Evolutionary conservation across 2,888 invertebrate genomes (phyloP), one percentile per base, ranked within the genome.

Genomic region (Agrochola circellaris): DNA sequence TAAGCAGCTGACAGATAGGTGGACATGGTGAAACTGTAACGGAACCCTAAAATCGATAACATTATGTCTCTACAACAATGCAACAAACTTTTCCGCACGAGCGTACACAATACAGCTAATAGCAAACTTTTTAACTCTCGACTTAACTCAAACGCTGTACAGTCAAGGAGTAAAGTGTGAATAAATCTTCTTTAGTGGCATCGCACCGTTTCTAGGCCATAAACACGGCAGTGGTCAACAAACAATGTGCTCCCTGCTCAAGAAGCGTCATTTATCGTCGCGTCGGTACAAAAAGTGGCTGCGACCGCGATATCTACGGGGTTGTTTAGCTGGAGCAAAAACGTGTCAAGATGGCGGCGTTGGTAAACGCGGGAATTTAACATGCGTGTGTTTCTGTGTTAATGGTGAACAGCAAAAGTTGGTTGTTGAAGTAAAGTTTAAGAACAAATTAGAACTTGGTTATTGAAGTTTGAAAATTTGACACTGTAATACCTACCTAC

Each of bases 221-320:
- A 95, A 94, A 94, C 93, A 94, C 91, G 91, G 89, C 90, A 86
- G 90, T 90, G 94, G 94, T 93, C 94, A 94, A 90, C 92, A 93
- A 93, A 94, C 94, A 94, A 93, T 92, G 92, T 92, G 91, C 89
- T 90, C 89, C 88, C 90, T 92, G 92, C 89, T 92, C 91, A 92
- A 93, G 93, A 91, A 93, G 90, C 89, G 91, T 92, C 93, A 94
- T 95, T 94, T 93, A 92, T 95, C 91, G 92, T 93, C 80, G 79
- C 91, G 92, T 93, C 80, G 79, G 75, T 71, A 89, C 94, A 94
- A 95, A 95, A 95, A 95, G 89, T 87, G 86, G 70, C 73, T 60
- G 66, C 69, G 81, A 67, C 84, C 79, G 84, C 85, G 87, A 81
- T 91, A 90, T 90, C 89, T 89, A 87, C 86, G 54, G 87, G 84